Percentiles rank a stretch among this genome's conserved stretches.
phyloP scores from a whole-genome alignment of 2,797 vertebrate species.

The Spea hammondii region DNA sequence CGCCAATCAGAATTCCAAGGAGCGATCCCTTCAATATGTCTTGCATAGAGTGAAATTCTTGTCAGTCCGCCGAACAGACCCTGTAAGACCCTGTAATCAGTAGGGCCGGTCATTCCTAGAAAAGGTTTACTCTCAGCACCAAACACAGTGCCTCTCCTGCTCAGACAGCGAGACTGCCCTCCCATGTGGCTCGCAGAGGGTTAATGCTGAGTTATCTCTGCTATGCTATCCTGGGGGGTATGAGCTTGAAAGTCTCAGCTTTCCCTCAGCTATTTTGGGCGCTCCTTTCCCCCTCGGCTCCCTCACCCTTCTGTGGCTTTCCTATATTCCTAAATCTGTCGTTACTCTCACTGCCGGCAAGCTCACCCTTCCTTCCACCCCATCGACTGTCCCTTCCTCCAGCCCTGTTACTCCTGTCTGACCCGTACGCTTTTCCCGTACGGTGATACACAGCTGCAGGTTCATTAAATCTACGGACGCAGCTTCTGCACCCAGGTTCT shows the following conservation, averaged over 20 bases:
- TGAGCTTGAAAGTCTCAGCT: conserved; percentile 5
- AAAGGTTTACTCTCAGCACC: too few relatives aligned
- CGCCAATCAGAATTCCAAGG: too few relatives aligned
- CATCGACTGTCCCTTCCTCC: background rate
- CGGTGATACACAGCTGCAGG: conserved; percentile 8
- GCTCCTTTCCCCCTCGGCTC: background rate
- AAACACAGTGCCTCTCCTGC: too few relatives aligned
- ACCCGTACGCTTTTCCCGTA: background rate
- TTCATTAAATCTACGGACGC: background rate
- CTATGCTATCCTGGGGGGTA: conserved; percentile 2
- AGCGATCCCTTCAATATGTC: too few relatives aligned
- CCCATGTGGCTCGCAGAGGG: background rate
- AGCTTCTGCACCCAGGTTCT: too few relatives aligned
- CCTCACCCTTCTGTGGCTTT: conserved; percentile 3
- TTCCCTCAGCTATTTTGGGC: conserved; percentile 15
- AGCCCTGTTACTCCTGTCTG: background rate
- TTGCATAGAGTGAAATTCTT: too few relatives aligned
- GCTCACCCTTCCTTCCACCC: conserved; percentile 6
- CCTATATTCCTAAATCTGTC: conserved; percentile 22
- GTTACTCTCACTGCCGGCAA: background rate
- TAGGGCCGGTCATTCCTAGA: too few relatives aligned
- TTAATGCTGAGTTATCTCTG: conserved; percentile 8
- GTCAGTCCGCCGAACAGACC: too few relatives aligned
- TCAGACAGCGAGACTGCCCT: too few relatives aligned
- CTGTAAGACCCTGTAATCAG: too few relatives aligned